Evolutionary conservation across 2,797 vertebrate species (phyloP).

Genomic region (Crypturellus tataupa): DNA sequence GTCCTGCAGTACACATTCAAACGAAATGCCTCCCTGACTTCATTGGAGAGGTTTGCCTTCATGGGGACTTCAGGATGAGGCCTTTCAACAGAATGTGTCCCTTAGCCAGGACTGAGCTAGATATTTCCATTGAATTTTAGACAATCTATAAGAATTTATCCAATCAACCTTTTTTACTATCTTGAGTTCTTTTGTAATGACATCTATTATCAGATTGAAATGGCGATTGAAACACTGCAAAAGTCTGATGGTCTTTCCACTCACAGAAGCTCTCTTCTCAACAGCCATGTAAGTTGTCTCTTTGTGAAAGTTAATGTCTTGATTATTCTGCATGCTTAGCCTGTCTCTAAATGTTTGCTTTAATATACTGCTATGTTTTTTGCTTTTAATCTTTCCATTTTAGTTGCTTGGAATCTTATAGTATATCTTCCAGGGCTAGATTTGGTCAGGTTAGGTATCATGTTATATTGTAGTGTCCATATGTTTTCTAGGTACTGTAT

Average conservation of each 20-base stretch:
- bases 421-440: slow-evolving; percentile 32
- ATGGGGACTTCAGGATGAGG: slow-evolving; percentile 1
- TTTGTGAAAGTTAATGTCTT: slow-evolving; percentile 78
- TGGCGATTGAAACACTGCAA: slow-evolving; percentile 86
- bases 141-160: slow-evolving; percentile 77
- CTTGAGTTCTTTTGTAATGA: slow-evolving; percentile 85
- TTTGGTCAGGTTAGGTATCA: slow-evolving; percentile 52
- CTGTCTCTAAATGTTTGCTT: slow-evolving; percentile 82
- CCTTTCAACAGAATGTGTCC: slow-evolving; percentile 52
- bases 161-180: slow-evolving; percentile 82
- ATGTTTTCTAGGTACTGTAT: neutral
- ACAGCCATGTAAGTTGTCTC: slow-evolving; percentile 86
- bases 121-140: slow-evolving; percentile 70
- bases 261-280: slow-evolving; percentile 86
- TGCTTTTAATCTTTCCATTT: slow-evolving; percentile 76
- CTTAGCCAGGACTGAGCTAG: slow-evolving; percentile 55
- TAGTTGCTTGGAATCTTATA: slow-evolving; percentile 54
- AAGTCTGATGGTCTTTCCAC: slow-evolving; percentile 86
- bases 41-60: slow-evolving; percentile 6
- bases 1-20: slow-evolving; percentile 17
- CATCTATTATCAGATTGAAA: slow-evolving; percentile 87
- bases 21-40: slow-evolving; percentile 10
- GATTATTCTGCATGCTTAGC: slow-evolving; percentile 86
- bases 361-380: slow-evolving; percentile 73
- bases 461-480: neutral